Evolutionary conservation across 2,888 invertebrate species (phyloP), one percentile per base, ranked within the genome.

Genomic region (Beris morrisii): DNA sequence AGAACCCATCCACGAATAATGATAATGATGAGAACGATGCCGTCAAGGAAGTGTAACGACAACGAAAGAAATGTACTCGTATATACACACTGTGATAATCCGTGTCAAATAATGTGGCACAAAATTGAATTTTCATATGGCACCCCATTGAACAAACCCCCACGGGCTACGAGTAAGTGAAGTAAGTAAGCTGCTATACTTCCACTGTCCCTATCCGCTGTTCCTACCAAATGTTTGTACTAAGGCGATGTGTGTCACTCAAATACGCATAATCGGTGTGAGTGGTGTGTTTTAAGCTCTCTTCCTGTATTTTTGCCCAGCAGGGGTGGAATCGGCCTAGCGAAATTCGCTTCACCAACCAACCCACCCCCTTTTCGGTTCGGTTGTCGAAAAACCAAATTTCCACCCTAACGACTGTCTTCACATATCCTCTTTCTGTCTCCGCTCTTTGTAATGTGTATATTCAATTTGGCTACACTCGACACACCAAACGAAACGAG

Each of bases 81-180:
- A 22, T 22, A 65, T 65, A 64, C 61, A 61, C 48, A 55, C 56
- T 63, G 63, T 67, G 54, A 67, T 67, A 67, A 64, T 64, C 64
- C 64, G 64, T 67, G 58, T 67, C 57, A 67, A 64, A 79, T 77
- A 78, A 76, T 77, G 75, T 77, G 74, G 76, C 75, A 76, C 74
- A 73, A 78, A 79, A 78, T 78, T 78, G 75, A 78, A 77, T 79
- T 77, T 77, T 79, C 78, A 79, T 78, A 78, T 69, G 69, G 68
- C 69, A 65, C 64, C 69, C 67, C 44, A 50, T 50, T 50, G 50
- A 48, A 67, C 44, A 58, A 58, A 65, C 59, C 66, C 61, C 58
- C 65, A 50, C 52, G 61, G 61, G 61, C 50, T 61, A 38, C 9
- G 38, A 38, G 22, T 22, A 46, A 59, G 50, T 61, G 12, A 66